A percentile compares a stretch with the other conserved stretches of the same genome.
Evolutionary conservation across 1,140 invertebrate genomes (phyloP).

Genomic region (Sitobion miscanthi): DNA sequence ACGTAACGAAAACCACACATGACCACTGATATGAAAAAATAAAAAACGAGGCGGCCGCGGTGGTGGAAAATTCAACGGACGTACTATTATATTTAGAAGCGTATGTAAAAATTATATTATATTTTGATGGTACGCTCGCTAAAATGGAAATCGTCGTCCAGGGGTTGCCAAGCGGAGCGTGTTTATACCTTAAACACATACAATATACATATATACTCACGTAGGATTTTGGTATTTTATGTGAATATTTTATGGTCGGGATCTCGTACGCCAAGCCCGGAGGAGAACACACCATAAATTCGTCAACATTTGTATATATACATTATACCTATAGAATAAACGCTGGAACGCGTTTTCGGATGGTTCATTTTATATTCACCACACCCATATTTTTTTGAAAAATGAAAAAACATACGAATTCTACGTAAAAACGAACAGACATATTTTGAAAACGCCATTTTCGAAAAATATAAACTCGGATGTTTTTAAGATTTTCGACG

Average conservation of each 20-base stretch:
- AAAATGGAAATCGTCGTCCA: slow-evolving; percentile 30
- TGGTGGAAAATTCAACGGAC: not conserved
- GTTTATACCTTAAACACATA: slow-evolving; percentile 4
- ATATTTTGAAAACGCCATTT: not conserved
- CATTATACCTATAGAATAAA: not conserved
- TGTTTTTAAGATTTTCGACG: not conserved
- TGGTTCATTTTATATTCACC: not conserved
- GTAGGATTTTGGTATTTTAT: slow-evolving; percentile 37
- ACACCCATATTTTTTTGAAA: not conserved
- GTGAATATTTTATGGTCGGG: slow-evolving; percentile 36
- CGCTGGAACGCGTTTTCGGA: not conserved
- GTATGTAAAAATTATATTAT: slow-evolving; percentile 26
- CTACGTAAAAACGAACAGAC: too few relatives aligned
- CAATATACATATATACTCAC: not conserved
- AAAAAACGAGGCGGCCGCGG: not conserved
- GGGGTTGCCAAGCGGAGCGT: slow-evolving; percentile 20
- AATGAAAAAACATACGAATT: not conserved
- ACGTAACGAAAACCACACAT: not conserved
- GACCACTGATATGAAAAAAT: not conserved
- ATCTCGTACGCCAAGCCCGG: not conserved
- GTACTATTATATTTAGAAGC: slow-evolving; percentile 21
- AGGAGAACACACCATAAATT: slow-evolving; percentile 22
- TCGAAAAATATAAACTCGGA: not conserved
- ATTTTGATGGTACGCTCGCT: not conserved
- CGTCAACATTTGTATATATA: not conserved